Evolutionary conservation across 2,113 vertebrate species (phyloP), one percentile per base, ranked within the genome.

Genomic region (Cyphotilapia sp.): DNA sequence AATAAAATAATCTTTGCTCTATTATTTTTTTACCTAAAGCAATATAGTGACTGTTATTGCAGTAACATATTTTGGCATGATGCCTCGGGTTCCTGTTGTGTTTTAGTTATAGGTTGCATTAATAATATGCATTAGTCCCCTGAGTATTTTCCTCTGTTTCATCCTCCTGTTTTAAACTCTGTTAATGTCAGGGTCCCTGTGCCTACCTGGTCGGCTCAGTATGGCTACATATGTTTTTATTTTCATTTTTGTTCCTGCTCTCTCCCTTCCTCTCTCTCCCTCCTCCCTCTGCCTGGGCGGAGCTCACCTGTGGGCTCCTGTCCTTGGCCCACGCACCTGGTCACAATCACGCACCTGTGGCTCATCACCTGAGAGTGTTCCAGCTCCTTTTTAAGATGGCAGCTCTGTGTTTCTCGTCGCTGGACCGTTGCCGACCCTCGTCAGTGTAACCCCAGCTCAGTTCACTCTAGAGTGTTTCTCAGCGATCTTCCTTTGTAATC

Each of bases 261-360:
- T 22, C 22, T 22, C 22, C 22, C 22, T 22, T 22, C 22, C 22
- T 22, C 22, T 22, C 22, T 22, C 22, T 22, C 22, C 22, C 22
- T 22, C 22, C 22, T 22, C 22, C 22, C 22, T 22, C 22, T 22
- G 22, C 22, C 22, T 22, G 22, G 22, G 22, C 22, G 22, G 22
- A 22, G 22, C 22, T 22, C 22, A 22, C 22, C 22, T 22, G 22
- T 22, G 22, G 22, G 22, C 22, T 22, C 22, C 22, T 22, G 22
- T 22, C 22, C 22, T 22, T 22, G 22, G 22, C 22, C 22, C 22
- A 22, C 22, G 22, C 22, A 22, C 22, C 22, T 47, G 0, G 45
- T 49, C 1, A 1, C 47, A 49, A 19, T 49, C 47, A 49, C 1
- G 8, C 8, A 49, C 0, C 47, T 49, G 47, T 19, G 47, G 47